phyloP scores from a whole-genome alignment of 2,797 vertebrate species.

The Arrhamphus sclerolepis region DNA sequence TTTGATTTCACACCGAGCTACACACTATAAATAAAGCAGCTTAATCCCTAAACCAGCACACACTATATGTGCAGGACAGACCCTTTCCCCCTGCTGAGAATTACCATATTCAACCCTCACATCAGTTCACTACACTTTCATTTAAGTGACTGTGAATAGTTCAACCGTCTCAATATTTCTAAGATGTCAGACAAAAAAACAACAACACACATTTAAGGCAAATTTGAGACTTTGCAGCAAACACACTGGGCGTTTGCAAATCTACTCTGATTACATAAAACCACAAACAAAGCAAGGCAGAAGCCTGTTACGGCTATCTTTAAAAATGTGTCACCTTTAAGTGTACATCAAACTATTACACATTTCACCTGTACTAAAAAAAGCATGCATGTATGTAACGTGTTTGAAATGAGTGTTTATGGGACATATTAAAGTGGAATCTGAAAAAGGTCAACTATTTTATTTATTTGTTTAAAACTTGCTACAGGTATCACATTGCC shows the following conservation, averaged over 20 bases:
- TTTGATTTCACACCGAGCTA: conserved; percentile 40
- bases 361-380: neutral
- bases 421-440: no score
- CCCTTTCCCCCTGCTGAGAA: conserved; percentile 39
- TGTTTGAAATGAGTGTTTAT: no score
- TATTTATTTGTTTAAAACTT: no score
- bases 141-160: conserved; percentile 38
- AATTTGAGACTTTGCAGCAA: conserved; percentile 30
- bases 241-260: no score
- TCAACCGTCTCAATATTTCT: conserved; percentile 18
- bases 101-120: conserved; percentile 18
- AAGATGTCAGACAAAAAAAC: conserved; percentile 17
- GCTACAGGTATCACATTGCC: no score
- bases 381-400: neutral
- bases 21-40: conserved; percentile 51
- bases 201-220: conserved; percentile 15
- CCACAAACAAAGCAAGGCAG: conserved; percentile 37
- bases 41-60: conserved; percentile 53
- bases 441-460: no score
- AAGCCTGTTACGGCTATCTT: conserved; percentile 14
- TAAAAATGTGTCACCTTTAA: conserved; percentile 7
- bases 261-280: conserved; percentile 24
- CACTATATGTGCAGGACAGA: conserved; percentile 27
- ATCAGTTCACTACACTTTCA: conserved; percentile 26
- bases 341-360: neutral